Evolutionary conservation across 2,113 vertebrate species (phyloP).

Genomic region (Crocuta crocuta): DNA sequence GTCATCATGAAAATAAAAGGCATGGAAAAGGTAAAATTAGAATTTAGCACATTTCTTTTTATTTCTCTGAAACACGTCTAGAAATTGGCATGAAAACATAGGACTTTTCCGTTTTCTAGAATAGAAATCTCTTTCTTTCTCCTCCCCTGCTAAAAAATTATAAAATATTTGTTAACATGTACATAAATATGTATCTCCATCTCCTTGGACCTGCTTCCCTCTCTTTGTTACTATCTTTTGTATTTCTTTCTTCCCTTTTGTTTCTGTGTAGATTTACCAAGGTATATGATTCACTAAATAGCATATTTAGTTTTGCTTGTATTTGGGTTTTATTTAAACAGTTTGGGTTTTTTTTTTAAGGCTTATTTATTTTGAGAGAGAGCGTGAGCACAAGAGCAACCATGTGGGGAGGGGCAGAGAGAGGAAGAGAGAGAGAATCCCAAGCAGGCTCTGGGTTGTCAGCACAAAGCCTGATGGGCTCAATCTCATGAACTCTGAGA

Average conservation of each 20-base stretch:
- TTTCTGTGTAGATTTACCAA: slow-evolving; percentile 32
- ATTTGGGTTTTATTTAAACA: background rate
- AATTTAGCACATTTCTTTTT: background rate
- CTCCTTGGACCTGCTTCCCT: background rate
- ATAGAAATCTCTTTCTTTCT: slow-evolving; percentile 10
- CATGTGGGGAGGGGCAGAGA: too few relatives aligned
- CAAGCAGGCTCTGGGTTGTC: too few relatives aligned
- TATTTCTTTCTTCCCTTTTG: background rate
- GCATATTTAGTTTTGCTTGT: slow-evolving; percentile 8
- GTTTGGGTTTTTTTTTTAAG: too few relatives aligned
- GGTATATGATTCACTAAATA: background rate
- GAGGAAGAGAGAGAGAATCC: too few relatives aligned
- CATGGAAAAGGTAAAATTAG: slow-evolving; percentile 70
- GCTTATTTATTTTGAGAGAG: too few relatives aligned
- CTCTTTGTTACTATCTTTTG: background rate
- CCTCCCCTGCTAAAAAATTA: background rate
- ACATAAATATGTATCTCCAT: background rate
- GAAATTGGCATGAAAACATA: background rate
- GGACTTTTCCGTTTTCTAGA: slow-evolving; percentile 26
- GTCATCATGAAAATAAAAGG: slow-evolving; percentile 60
- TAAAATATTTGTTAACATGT: background rate
- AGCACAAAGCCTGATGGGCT: too few relatives aligned
- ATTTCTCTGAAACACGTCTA: background rate
- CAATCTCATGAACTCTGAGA: too few relatives aligned
- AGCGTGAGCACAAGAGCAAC: too few relatives aligned